A percentile compares a stretch with the other conserved stretches of the same genome.
phyloP scores from a whole-genome alignment of 2,888 invertebrate genomes.

The Eucera pruinosa region DNA sequence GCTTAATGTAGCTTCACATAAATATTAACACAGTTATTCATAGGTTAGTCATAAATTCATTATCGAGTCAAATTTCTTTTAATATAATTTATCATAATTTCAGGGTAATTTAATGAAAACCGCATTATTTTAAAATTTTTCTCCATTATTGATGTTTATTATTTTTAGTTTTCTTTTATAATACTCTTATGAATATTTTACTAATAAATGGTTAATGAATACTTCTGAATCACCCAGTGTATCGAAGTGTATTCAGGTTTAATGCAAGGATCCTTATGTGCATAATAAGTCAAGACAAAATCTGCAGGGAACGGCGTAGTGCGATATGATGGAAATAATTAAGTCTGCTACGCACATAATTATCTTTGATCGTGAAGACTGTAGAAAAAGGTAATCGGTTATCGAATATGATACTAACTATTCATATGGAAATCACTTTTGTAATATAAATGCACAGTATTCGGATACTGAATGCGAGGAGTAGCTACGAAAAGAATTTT shows the following conservation, averaged over 20 bases:
- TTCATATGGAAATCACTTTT: neutral
- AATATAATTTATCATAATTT: too few species aligned
- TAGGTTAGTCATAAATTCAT: too few species aligned
- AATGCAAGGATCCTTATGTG: slow-evolving; percentile 7
- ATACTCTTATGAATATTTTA: neutral
- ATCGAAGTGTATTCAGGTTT: slow-evolving; percentile 16
- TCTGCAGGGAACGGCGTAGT: slow-evolving; percentile 18
- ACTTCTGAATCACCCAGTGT: slow-evolving; percentile 7
- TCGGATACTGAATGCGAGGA: neutral
- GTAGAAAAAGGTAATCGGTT: slow-evolving; percentile 27
- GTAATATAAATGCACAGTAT: neutral
- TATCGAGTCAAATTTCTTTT: too few species aligned
- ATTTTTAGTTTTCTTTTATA: neutral
- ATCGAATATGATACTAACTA: neutral
- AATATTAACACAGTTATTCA: too few species aligned
- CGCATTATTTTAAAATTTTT: too few species aligned
- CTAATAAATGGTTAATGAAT: neutral
- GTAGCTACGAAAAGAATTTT: neutral
- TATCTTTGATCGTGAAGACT: slow-evolving; percentile 16
- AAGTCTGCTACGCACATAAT: slow-evolving; percentile 17
- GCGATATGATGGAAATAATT: slow-evolving; percentile 41
- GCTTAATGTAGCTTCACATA: too few species aligned
- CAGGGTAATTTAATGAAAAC: too few species aligned
- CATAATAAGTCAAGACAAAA: slow-evolving; percentile 23
- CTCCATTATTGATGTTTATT: too few species aligned